Base-by-base conservation (phyloP, 30 jellyfish, hydroid and myxozoan species). In the Morbakka virulenta region DNA sequence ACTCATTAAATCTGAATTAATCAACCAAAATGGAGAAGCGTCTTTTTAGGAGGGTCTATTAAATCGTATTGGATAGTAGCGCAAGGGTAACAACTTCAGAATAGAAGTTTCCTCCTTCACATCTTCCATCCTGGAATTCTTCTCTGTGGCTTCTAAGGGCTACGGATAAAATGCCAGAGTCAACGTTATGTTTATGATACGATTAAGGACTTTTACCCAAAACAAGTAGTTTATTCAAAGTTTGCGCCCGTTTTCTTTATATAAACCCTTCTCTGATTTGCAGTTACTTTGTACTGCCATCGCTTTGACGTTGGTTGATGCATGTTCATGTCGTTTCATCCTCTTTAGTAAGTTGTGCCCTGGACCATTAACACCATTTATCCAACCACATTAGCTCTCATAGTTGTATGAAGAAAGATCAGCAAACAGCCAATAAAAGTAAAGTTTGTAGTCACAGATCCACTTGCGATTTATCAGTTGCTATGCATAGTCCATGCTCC, bases 371-470 rank as follows among this genome's bases (percentile, higher is more conserved):
- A 20, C 77, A 13, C 85, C 85, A 73, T 73, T 73, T 50, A 3
- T 22, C 85, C 83, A 41, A 4, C 83, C 74, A 35, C 3, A 17
- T 71, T 41, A 72, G 24, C 22, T 25, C 4, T 71, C 52, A 48
- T 24, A 71, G 28, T 71, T 71, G 1, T 2, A 72, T 1, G 75
- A 2, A 1, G 72, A 50, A 32, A 74, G 85, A 73, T 51, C 85
- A 52, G 85, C 85, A 73, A 50, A 73, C 78, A 73, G 64, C 85
- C 85, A 73, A 17, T 64, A 73, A 73, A 73, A 64, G 62, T 64
- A 21, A 64, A 64, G 32, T 64, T 11, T 28, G 64, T 64, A 4
- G 63, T 64, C 52, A 61, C 77, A 48, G 23, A 14, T 50, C 85
- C 77, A 1, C 9, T 50, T 0, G 28, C 34, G 33, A 73, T 13